Percentiles rank a stretch among this genome's conserved stretches.
Conservation (phyloP, 92 coral and sea anemone genomes). For the Umimayanthus chanpuru region DNA sequence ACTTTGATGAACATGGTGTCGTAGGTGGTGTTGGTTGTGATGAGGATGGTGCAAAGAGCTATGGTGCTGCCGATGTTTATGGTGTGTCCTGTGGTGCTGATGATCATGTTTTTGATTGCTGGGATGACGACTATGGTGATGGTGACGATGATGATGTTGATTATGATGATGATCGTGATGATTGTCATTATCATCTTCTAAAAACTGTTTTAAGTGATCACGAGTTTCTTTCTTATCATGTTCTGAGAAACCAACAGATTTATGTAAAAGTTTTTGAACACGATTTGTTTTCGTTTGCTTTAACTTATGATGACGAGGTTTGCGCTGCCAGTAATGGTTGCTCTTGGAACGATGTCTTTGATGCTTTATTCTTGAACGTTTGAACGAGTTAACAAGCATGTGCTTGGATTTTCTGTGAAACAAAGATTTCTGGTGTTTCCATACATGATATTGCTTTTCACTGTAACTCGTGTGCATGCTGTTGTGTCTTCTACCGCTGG, state of each 20-base stretch:
- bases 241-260: not conserved
- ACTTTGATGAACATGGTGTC: not conserved
- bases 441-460: not conserved
- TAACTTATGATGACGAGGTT: not conserved
- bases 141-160: not conserved
- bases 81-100: not conserved
- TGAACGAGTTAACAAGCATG: not conserved
- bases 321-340: not conserved
- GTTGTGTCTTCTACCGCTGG: not conserved
- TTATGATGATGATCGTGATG: not conserved
- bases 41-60: constrained; percentile 6
- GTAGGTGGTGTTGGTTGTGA: not conserved
- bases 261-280: not conserved
- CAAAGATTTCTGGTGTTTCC: not conserved
- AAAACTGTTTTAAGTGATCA: not conserved
- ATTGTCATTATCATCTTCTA: not conserved
- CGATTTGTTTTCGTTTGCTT: not conserved
- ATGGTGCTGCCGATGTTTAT: not conserved
- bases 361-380: constrained; percentile 7
- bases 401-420: constrained; percentile 3
- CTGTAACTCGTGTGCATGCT: not conserved
- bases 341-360: not conserved
- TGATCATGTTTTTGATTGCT: not conserved
- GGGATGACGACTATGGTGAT: not conserved
- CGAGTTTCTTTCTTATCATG: not conserved